Evolutionary conservation across 2,113 vertebrate genomes (phyloP).

Genomic region (Dunckerocampus dactyliophorus): DNA sequence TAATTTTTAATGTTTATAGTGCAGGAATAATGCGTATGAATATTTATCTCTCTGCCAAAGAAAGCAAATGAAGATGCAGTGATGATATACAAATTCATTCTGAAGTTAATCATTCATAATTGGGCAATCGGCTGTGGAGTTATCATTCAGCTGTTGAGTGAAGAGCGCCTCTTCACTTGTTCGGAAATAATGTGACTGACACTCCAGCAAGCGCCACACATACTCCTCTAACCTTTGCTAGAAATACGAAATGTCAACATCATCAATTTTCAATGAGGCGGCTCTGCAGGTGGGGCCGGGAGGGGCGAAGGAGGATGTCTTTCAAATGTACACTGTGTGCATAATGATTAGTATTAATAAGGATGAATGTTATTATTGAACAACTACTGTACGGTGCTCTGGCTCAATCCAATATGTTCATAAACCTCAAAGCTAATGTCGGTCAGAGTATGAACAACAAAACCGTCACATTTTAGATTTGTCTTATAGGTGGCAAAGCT

Average conservation of each 20-base stretch:
- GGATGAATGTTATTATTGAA: too few relatives aligned
- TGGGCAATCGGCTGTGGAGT: slow-evolving; percentile 20
- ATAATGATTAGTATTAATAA: too few relatives aligned
- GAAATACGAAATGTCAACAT: slow-evolving; percentile 65
- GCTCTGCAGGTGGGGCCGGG: slow-evolving; percentile 54
- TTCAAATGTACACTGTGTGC: neutral
- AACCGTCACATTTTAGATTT: too few relatives aligned
- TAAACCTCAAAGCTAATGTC: too few relatives aligned
- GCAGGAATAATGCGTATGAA: neutral
- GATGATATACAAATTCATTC: too few relatives aligned
- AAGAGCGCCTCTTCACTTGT: slow-evolving; percentile 46
- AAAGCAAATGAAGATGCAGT: too few relatives aligned
- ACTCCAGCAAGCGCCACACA: slow-evolving; percentile 44
- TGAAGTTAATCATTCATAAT: slow-evolving; percentile 27
- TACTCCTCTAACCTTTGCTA: slow-evolving; percentile 62
- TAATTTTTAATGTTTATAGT: neutral
- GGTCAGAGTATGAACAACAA: too few relatives aligned
- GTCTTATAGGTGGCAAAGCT: too few relatives aligned
- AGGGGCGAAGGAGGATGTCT: slow-evolving; percentile 20
- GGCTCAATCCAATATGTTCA: too few relatives aligned
- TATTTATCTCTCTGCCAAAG: neutral
- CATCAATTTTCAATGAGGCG: slow-evolving; percentile 64
- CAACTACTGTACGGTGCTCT: too few relatives aligned
- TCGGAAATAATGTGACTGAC: slow-evolving; percentile 47
- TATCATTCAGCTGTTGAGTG: slow-evolving; percentile 36